These are phyloP conservation scores for Arge pagana DNA, from an alignment of 2,888 invertebrate genomes.

Conservation along the genomic window DNA sequence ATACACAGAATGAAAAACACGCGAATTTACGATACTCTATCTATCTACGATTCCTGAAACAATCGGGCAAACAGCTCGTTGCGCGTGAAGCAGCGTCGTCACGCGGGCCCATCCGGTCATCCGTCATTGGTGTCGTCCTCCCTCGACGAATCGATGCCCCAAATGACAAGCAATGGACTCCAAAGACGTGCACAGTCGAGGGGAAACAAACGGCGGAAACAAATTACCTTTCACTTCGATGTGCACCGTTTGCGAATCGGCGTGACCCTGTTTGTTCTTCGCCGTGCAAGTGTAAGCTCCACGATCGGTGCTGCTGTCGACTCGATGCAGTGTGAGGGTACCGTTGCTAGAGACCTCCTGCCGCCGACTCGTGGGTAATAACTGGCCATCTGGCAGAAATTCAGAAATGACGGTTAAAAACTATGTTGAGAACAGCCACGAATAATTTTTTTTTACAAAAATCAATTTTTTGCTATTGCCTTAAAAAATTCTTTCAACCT, in stretches of 20 bases:
- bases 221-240: conserved; percentile 60
- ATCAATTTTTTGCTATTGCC: not conserved
- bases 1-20: too few species aligned
- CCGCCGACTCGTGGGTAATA: conserved; percentile 83
- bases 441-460: not conserved
- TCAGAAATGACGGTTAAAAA: conserved; percentile 6
- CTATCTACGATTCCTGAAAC: too few species aligned
- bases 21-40: too few species aligned
- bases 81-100: not conserved
- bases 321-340: conserved; percentile 82
- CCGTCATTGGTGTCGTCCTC: not conserved
- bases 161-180: not conserved
- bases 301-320: conserved; percentile 83
- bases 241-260: conserved; percentile 66
- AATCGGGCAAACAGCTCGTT: not conserved
- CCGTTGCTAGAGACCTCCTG: conserved; percentile 87
- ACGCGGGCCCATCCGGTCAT: not conserved
- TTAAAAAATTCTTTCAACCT: too few species aligned
- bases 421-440: conserved; percentile 8
- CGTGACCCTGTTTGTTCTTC: conserved; percentile 79
- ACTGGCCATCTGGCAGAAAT: conserved; percentile 73
- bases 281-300: conserved; percentile 92
- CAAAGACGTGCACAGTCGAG: not conserved
- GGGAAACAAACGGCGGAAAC: not conserved
- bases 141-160: too few species aligned